Percentiles rank a stretch among this genome's conserved stretches.
Conservation (phyloP, 30 jellyfish, hydroid and myxozoan genomes). For the Aurelia sp. region DNA sequence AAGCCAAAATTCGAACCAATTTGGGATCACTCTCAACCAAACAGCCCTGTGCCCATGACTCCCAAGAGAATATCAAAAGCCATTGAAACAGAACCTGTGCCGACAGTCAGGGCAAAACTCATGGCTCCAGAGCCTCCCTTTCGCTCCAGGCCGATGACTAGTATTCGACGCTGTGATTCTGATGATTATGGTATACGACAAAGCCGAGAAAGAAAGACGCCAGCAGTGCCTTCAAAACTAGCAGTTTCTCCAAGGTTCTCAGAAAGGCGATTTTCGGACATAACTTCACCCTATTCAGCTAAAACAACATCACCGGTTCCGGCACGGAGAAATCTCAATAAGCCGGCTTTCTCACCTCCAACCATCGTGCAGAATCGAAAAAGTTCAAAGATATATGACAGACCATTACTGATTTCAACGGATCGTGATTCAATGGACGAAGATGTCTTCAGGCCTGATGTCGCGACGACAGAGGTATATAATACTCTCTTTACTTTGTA, state of each 20-base stretch:
- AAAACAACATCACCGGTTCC: constrained; percentile 3
- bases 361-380: constrained; percentile 12
- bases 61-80: constrained; percentile 8
- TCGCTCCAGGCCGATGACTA: constrained; percentile 23
- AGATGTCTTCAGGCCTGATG: constrained; percentile 25
- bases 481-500: too few species aligned
- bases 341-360: constrained; percentile 23
- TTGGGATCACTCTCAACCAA: constrained; percentile 74
- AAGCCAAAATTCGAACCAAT: constrained; percentile 54
- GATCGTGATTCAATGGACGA: constrained; percentile 21
- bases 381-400: background rate
- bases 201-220: background rate
- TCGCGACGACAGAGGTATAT: too few species aligned
- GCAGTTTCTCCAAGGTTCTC: constrained; percentile 9
- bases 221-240: constrained; percentile 31
- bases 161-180: constrained; percentile 33
- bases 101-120: constrained; percentile 5
- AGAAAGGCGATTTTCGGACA: constrained; percentile 63
- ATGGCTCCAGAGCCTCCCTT: constrained; percentile 33
- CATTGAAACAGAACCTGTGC: constrained; percentile 15
- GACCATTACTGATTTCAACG: constrained; percentile 31
- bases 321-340: background rate
- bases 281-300: constrained; percentile 28
- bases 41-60: constrained; percentile 29
- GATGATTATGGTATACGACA: constrained; percentile 29